These are phyloP conservation scores for Rhagium mordax DNA, from an alignment of 2,888 invertebrate species.

Conservation along the genomic window DNA sequence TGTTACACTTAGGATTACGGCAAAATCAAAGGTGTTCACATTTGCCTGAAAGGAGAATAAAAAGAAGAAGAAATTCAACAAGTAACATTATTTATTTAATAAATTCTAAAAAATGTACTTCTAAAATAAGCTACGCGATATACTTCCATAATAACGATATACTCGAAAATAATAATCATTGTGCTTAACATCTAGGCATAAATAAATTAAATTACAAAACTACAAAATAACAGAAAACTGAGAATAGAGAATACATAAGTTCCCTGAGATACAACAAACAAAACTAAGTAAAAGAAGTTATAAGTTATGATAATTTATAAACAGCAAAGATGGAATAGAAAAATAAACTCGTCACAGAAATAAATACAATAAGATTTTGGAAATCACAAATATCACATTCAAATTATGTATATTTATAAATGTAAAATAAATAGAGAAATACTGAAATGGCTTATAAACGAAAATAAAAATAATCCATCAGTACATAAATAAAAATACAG, in stretches of 20 bases:
- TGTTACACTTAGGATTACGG: too few relatives aligned
- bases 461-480: background rate
- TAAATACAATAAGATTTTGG: conserved; percentile 2
- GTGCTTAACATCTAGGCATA: conserved; percentile 15
- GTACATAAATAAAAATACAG: background rate
- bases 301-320: background rate
- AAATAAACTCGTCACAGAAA: background rate
- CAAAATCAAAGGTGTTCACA: too few relatives aligned
- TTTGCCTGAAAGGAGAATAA: too few relatives aligned
- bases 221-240: conserved; percentile 3
- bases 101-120: conserved; percentile 25
- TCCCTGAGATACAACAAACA: conserved; percentile 27
- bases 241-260: conserved; percentile 10
- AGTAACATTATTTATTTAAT: conserved; percentile 31
- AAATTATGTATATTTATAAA: background rate
- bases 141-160: conserved; percentile 13
- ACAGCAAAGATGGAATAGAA: background rate
- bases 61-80: background rate
- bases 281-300: background rate
- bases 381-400: background rate
- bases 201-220: background rate
- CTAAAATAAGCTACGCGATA: conserved; percentile 21
- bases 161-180: conserved; percentile 4
- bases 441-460: background rate
- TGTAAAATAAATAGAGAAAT: background rate